Evolutionary conservation across 2,113 vertebrate species (phyloP).

Genomic region (Boleophthalmus pectinirostris): DNA sequence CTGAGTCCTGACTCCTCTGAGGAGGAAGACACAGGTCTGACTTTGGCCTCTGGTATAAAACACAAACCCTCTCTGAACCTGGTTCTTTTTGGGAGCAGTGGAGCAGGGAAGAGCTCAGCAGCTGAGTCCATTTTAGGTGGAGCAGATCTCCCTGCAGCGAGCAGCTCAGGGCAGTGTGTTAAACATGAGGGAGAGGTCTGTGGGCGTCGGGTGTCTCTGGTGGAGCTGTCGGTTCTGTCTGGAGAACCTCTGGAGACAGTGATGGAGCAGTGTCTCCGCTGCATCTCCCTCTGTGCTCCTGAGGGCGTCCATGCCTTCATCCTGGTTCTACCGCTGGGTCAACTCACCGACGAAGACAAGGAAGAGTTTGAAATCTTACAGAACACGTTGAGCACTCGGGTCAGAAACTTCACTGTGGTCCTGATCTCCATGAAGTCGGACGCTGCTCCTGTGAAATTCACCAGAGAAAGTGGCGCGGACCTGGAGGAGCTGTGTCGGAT

Average conservation of each 20-base stretch:
- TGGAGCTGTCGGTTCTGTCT: slow-evolving; percentile 40
- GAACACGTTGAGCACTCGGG: slow-evolving; percentile 2
- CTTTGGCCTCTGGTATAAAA: too few species aligned
- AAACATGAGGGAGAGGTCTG: slow-evolving; percentile 29
- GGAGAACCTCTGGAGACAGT: slow-evolving; percentile 15
- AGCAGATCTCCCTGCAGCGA: slow-evolving; percentile 2
- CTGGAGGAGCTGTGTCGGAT: background rate
- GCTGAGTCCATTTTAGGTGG: slow-evolving; percentile 15
- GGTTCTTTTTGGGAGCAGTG: slow-evolving; percentile 33
- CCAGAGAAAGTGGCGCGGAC: slow-evolving; percentile 3
- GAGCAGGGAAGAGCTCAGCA: slow-evolving; percentile 25
- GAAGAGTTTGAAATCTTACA: slow-evolving; percentile 42
- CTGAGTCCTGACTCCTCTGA: too few species aligned
- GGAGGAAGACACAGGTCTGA: too few species aligned
- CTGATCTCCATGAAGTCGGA: slow-evolving; percentile 28
- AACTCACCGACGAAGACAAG: slow-evolving; percentile 33
- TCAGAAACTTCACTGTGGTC: slow-evolving; percentile 27
- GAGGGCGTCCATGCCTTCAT: slow-evolving; percentile 43
- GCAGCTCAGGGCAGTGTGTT: slow-evolving; percentile 17
- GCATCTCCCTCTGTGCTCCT: slow-evolving; percentile 37
- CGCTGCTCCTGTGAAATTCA: background rate
- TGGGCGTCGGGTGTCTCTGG: slow-evolving; percentile 32
- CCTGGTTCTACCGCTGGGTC: slow-evolving; percentile 26
- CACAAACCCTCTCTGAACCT: slow-evolving; percentile 28
- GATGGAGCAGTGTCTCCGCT: slow-evolving; percentile 3